Conservation (phyloP, 2,888 invertebrate genomes). For the Miltochrista miniata region DNA sequence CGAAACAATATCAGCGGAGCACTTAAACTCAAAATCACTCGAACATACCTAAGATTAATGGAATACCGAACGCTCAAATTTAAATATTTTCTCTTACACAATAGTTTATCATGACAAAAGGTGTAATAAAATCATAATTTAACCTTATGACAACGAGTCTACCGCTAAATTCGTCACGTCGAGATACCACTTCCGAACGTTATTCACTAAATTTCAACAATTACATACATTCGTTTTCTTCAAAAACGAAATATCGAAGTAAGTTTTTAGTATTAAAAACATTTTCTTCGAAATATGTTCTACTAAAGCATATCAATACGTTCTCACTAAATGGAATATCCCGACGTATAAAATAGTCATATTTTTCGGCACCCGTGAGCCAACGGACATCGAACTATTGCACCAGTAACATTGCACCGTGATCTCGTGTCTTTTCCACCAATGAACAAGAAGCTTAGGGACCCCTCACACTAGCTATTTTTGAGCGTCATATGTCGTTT, state of each 20-base stretch:
- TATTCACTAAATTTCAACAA: conserved; percentile 5
- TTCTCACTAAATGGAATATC: background rate
- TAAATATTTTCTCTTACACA: too few relatives aligned
- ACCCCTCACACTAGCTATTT: too few relatives aligned
- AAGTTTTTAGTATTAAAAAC: too few relatives aligned
- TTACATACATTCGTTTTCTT: background rate
- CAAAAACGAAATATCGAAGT: too few relatives aligned
- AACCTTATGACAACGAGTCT: background rate
- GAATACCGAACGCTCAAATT: too few relatives aligned
- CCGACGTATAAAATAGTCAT: conserved; percentile 40
- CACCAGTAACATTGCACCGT: conserved; percentile 16
- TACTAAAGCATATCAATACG: background rate
- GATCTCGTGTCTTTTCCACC: too few relatives aligned
- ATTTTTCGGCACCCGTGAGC: conserved; percentile 56
- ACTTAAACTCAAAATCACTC: too few relatives aligned
- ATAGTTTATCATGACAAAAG: background rate
- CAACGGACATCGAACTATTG: conserved; percentile 43
- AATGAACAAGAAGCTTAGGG: too few relatives aligned
- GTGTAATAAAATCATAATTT: background rate
- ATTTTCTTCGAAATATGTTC: too few relatives aligned
- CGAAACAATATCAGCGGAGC: too few relatives aligned
- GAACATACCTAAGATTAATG: too few relatives aligned
- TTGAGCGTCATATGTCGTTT: too few relatives aligned
- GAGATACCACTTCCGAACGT: conserved; percentile 19
- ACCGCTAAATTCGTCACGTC: conserved; percentile 9